Percentiles rank a stretch among this genome's conserved stretches.
Conservation (phyloP, 2,113 vertebrate genomes). For the Bufo bufo region DNA sequence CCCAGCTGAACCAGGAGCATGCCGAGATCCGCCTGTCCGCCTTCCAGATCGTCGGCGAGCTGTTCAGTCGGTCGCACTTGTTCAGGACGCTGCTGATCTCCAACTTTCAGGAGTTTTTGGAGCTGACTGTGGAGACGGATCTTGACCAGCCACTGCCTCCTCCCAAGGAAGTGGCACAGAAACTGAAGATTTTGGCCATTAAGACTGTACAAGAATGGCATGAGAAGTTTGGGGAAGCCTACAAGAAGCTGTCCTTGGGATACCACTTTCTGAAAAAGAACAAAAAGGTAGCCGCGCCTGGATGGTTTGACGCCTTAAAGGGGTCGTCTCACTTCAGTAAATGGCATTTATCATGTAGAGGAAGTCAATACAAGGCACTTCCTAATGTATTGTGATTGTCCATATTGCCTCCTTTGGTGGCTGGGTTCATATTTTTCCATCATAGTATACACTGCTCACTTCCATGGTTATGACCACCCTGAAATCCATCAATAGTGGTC, state of each 20-base stretch:
- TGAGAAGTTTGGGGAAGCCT: constrained; percentile 79
- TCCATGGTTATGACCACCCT: too few species aligned
- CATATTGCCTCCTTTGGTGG: background rate
- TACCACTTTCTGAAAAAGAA: constrained; percentile 87
- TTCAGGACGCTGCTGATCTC: constrained; percentile 82
- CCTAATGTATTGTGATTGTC: background rate
- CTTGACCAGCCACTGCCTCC: constrained; percentile 86
- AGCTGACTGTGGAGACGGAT: constrained; percentile 87
- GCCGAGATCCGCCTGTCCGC: constrained; percentile 87
- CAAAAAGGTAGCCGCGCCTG: constrained; percentile 80
- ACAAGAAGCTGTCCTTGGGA: constrained; percentile 90
- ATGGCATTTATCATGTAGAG: too few species aligned
- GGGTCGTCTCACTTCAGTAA: too few species aligned
- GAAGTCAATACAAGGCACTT: too few species aligned
- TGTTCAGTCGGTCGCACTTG: constrained; percentile 87
- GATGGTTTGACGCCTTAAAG: too few species aligned
- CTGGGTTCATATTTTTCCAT: too few species aligned
- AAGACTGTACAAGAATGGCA: constrained; percentile 83
- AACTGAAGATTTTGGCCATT: constrained; percentile 79
- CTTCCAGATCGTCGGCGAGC: constrained; percentile 80
- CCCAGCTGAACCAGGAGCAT: constrained; percentile 82
- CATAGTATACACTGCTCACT: too few species aligned
- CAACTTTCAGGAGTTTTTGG: constrained; percentile 89
- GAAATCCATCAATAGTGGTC: too few species aligned
- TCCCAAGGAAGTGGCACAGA: constrained; percentile 83